Conservation (phyloP, 2,113 vertebrate species). For the Paraplagusia blochii region DNA sequence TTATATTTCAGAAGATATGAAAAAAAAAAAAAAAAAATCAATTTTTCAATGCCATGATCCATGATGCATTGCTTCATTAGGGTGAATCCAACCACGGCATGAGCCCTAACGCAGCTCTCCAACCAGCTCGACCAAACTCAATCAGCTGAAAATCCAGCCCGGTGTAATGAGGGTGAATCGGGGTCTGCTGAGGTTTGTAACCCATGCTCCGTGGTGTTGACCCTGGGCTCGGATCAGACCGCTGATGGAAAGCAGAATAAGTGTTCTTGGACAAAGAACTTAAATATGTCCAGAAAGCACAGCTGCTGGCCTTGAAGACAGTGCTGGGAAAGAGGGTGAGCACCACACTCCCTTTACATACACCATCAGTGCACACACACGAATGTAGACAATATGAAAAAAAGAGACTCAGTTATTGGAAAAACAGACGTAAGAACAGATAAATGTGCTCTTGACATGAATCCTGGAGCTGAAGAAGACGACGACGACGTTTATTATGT, state of each 20-base stretch:
- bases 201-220: not conserved
- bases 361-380: slow-evolving; percentile 10
- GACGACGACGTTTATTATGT: slow-evolving; percentile 9
- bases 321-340: slow-evolving; percentile 34
- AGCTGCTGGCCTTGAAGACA: slow-evolving; percentile 65
- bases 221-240: slow-evolving; percentile 19
- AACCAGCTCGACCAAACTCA: slow-evolving; percentile 48
- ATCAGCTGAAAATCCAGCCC: slow-evolving; percentile 39
- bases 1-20: no score
- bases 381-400: slow-evolving; percentile 10
- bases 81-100: slow-evolving; percentile 33
- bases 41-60: slow-evolving; percentile 48
- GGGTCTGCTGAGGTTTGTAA: slow-evolving; percentile 57
- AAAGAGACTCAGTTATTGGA: slow-evolving; percentile 5
- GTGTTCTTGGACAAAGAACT: slow-evolving; percentile 54
- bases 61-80: slow-evolving; percentile 23
- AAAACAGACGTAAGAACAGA: slow-evolving; percentile 3
- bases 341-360: slow-evolving; percentile 19
- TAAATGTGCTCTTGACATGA: slow-evolving; percentile 18
- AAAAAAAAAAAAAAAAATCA: no score
- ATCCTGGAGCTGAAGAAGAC: slow-evolving; percentile 6
- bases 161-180: slow-evolving; percentile 51
- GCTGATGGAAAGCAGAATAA: slow-evolving; percentile 68
- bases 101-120: slow-evolving; percentile 50
- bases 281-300: slow-evolving; percentile 60